Evolutionary conservation across 2,888 invertebrate species (phyloP), one percentile per base, ranked within the genome.

Genomic region (Pyrgus malvae): DNA sequence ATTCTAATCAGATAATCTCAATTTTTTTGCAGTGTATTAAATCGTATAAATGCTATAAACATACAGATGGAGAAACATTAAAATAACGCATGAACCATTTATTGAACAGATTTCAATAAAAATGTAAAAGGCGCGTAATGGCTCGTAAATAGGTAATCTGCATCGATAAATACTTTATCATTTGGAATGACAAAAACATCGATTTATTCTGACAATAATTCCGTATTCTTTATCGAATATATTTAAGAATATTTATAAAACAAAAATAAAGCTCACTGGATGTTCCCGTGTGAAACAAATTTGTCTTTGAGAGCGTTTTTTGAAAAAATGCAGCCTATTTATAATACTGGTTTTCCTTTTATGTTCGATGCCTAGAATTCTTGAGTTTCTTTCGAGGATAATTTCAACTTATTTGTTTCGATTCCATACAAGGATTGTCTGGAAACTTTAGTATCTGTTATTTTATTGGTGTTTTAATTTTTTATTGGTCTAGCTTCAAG

Each of bases 211-310:
- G n/a, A 7, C 21, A 9, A 9, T 27, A 27, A 8, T 7, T 27
- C 9, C 8, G 8, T 27, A 27, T 27, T 27, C 27, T 9, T 27
- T 2, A 4, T 2, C 8, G 9, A 9, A 4, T 9, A 7, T 4
- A 33, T n/a, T n/a, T 29, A 4, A 14, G 3, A 6, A 12, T 12
- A 33, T 14, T 14, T 12, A n/a, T 12, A 14, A 12, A 33, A 12
- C 6, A 12, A 33, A 33, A 33, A 37, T 14, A 33, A 46, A 35
- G 9, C 23, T 21, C 14, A 27, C 44, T 21, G 27, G 7, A 27
- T 37, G 19, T 51, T 51, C 51, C 51, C 51, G 44, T 51, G 51
- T 51, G 51, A 51, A 51, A 19, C 35, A 25, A 44, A 27, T 37
- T 51, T 35, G 33, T 17, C 14, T 25, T 25, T 19, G 35, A 6